A percentile compares a stretch with the other conserved stretches of the same genome.
Conservation (phyloP, 2,113 vertebrate species). For the Oreochromis niloticus region DNA sequence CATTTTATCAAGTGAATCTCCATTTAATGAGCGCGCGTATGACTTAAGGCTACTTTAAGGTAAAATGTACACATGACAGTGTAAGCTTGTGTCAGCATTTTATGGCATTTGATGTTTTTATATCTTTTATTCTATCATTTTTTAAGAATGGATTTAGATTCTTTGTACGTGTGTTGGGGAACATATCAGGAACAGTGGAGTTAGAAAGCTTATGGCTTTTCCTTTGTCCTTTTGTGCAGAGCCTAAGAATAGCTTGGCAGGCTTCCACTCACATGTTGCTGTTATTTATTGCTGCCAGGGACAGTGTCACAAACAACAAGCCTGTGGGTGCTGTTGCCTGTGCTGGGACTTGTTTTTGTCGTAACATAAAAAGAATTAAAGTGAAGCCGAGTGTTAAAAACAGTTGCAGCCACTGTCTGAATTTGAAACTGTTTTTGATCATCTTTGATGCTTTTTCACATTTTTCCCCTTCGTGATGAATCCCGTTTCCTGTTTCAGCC, state of each 20-base stretch:
- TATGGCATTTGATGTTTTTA: fast-evolving
- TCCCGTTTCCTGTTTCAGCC: no score
- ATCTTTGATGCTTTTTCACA: not conserved
- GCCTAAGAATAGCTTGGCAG: fast-evolving
- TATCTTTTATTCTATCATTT: not conserved
- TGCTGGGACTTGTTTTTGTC: fast-evolving
- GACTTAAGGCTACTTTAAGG: not conserved
- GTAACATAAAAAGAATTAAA: fast-evolving
- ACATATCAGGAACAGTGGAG: fast-evolving
- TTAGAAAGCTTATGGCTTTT: fast-evolving
- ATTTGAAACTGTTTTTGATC: fast-evolving
- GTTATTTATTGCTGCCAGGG: fast-evolving
- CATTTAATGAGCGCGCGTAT: not conserved
- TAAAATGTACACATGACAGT: not conserved
- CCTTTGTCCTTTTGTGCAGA: fast-evolving
- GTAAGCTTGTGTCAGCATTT: not conserved
- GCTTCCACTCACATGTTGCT: not conserved
- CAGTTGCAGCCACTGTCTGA: fast-evolving
- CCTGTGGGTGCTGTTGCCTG: not conserved
- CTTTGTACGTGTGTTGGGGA: not conserved
- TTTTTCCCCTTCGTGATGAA: no score
- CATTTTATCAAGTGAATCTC: not conserved
- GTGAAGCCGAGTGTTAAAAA: fast-evolving
- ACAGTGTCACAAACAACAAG: fast-evolving
- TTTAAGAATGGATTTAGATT: fast-evolving